Percentiles rank a stretch among this genome's conserved stretches.
Evolutionary conservation across 2,888 invertebrate genomes (phyloP).

Genomic region (Scelioninae gen. 2): DNA sequence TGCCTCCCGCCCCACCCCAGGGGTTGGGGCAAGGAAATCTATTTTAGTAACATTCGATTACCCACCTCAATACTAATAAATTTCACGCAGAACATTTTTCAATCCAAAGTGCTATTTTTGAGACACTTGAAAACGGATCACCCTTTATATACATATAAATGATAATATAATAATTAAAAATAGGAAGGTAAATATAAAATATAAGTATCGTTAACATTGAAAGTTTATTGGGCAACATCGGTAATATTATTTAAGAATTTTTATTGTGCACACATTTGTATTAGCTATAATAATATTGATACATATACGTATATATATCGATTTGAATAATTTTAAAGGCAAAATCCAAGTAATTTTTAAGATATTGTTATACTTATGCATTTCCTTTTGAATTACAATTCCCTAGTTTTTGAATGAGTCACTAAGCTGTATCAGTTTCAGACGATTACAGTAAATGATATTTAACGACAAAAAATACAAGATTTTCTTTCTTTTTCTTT

Average conservation of each 20-base stretch:
- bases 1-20: too few species aligned
- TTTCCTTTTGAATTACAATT: constrained; percentile 37
- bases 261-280: constrained; percentile 59
- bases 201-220: constrained; percentile 63
- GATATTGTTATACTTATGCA: constrained; percentile 42
- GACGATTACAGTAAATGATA: constrained; percentile 59
- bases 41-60: too few species aligned
- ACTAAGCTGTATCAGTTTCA: constrained; percentile 60
- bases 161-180: too few species aligned
- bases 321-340: constrained; percentile 40
- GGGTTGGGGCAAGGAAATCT: too few species aligned
- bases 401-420: constrained; percentile 61
- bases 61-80: too few species aligned
- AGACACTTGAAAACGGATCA: too few species aligned
- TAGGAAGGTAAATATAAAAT: constrained; percentile 15
- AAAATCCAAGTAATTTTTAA: constrained; percentile 28
- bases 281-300: constrained; percentile 36
- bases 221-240: constrained; percentile 67
- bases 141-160: too few species aligned
- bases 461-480: constrained; percentile 29
- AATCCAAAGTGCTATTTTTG: too few species aligned
- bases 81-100: too few species aligned
- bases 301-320: constrained; percentile 49
- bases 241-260: constrained; percentile 62
- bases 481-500: constrained; percentile 1